Evolutionary conservation across 2,888 invertebrate species (phyloP).

Genomic region (Ornithoptera alexandrae): DNA sequence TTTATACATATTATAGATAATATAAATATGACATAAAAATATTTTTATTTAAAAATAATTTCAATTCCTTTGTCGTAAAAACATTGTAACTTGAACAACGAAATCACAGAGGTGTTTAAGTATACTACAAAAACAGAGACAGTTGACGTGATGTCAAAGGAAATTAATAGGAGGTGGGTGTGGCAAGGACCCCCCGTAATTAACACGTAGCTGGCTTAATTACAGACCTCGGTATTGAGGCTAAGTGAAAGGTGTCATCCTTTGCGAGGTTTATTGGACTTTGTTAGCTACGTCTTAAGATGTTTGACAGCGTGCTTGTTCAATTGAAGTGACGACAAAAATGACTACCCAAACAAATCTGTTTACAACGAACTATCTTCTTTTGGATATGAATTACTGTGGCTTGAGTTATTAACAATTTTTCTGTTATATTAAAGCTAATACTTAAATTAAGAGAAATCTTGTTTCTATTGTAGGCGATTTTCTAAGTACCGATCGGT

Average conservation of each 20-base stretch:
- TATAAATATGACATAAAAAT: too few species aligned
- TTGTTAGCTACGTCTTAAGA: constrained; percentile 21
- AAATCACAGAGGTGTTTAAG: constrained; percentile 35
- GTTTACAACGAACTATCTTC: background rate
- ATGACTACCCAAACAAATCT: background rate
- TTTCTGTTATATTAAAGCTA: background rate
- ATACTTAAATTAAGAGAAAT: background rate
- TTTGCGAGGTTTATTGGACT: constrained; percentile 32
- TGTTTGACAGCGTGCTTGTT: constrained; percentile 1
- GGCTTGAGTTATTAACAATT: background rate
- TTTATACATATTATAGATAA: too few species aligned
- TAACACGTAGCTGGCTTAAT: constrained; percentile 69
- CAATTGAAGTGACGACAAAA: background rate
- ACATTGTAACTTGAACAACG: constrained; percentile 27
- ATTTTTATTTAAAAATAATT: too few species aligned
- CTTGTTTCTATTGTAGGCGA: constrained; percentile 43
- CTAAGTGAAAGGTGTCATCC: constrained; percentile 68
- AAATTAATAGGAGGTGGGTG: constrained; percentile 57
- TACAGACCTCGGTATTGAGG: constrained; percentile 55
- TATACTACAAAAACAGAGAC: constrained; percentile 56
- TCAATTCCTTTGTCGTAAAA: background rate
- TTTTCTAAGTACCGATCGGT: constrained; percentile 53
- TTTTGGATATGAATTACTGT: background rate
- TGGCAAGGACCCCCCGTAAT: constrained; percentile 56
- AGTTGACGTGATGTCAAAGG: constrained; percentile 45